These are phyloP conservation scores for Nerophis ophidion DNA, from an alignment of 2,113 vertebrate species.

Conservation along the genomic window DNA sequence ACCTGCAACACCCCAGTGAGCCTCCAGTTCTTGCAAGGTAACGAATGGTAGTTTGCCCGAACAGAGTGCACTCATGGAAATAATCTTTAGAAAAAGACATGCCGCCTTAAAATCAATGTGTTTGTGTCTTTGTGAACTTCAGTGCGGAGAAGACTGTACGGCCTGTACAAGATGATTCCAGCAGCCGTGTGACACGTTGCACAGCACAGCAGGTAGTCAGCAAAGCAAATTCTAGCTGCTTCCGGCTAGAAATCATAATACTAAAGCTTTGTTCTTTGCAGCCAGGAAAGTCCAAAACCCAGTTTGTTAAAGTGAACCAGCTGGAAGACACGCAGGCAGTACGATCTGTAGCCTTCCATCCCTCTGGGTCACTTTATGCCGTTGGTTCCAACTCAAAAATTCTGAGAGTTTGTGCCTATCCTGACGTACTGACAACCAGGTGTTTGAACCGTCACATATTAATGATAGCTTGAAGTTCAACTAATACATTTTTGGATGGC, in stretches of 20 bases:
- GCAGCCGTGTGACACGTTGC: slow-evolving; percentile 29
- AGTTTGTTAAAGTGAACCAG: slow-evolving; percentile 83
- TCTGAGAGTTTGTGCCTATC: slow-evolving; percentile 90
- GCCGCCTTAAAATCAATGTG: not conserved
- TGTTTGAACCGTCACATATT: slow-evolving; percentile 30
- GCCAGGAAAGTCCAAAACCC: slow-evolving; percentile 80
- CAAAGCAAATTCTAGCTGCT: not conserved
- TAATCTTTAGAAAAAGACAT: not conserved
- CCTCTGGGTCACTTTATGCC: slow-evolving; percentile 89
- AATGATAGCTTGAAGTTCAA: no score
- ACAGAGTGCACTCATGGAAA: not conserved
- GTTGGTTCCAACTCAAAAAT: slow-evolving; percentile 98
- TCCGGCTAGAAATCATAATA: not conserved
- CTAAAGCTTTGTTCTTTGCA: slow-evolving; percentile 31
- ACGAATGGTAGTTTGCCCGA: slow-evolving; percentile 56
- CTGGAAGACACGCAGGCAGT: slow-evolving; percentile 96
- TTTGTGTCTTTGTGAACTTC: not conserved
- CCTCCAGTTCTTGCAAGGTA: slow-evolving; percentile 76
- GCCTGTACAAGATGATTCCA: slow-evolving; percentile 31
- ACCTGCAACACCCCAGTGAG: slow-evolving; percentile 77
- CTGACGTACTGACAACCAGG: slow-evolving; percentile 79
- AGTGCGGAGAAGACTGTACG: slow-evolving; percentile 43
- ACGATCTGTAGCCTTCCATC: slow-evolving; percentile 94
- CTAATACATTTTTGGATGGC: not conserved
- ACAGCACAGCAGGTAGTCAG: slow-evolving; percentile 40